Percentiles rank a stretch among this genome's conserved stretches.
Evolutionary conservation across 2,113 vertebrate species (phyloP).

Genomic region (Carassius auratus): DNA sequence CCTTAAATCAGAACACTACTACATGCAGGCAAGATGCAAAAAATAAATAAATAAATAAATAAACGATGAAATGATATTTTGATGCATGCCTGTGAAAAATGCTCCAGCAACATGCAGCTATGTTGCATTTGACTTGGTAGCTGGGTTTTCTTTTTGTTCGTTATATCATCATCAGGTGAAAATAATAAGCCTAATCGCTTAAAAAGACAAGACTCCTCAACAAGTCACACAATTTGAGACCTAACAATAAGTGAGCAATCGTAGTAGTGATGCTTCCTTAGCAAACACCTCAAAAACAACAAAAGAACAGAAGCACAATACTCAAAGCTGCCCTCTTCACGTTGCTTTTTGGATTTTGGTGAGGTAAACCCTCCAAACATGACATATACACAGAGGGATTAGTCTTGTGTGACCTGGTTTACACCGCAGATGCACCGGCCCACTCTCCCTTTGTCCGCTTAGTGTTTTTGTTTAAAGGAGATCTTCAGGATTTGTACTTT

Average conservation of each 20-base stretch:
- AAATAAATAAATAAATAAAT: no score
- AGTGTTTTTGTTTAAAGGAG: conserved; percentile 9
- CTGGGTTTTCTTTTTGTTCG: neutral
- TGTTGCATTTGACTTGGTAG: neutral
- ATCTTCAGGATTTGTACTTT: conserved; percentile 15
- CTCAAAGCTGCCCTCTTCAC: conserved; percentile 21
- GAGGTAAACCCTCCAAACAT: conserved; percentile 40
- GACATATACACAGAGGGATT: conserved; percentile 65
- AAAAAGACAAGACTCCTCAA: neutral
- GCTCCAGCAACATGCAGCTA: neutral
- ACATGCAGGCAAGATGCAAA: neutral
- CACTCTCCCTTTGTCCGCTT: conserved; percentile 53
- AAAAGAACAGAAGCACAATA: conserved; percentile 9
- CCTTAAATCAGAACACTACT: neutral
- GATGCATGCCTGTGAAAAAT: neutral
- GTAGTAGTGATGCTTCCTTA: no score
- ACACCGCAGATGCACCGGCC: conserved; percentile 60
- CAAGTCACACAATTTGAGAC: no score
- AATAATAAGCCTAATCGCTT: neutral
- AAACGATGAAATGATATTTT: neutral
- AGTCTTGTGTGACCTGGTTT: conserved; percentile 68
- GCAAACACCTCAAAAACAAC: neutral
- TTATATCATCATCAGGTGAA: neutral
- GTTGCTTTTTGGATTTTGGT: conserved; percentile 12
- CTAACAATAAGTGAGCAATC: no score